These are phyloP conservation scores for Scaeva pyrastri DNA, from an alignment of 2,888 invertebrate species.

Conservation along the genomic window DNA sequence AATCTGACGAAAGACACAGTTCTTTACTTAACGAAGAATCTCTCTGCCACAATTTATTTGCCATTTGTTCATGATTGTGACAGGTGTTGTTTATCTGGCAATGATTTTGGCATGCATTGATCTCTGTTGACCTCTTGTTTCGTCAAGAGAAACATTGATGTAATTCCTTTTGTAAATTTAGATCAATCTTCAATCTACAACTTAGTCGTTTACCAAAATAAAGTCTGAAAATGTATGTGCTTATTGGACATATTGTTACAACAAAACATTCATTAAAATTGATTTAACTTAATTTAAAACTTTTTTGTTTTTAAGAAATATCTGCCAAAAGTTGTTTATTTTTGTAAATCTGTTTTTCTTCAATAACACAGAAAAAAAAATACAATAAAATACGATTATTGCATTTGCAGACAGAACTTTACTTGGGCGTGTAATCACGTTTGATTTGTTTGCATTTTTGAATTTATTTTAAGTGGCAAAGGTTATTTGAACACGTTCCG, in stretches of 20 bases:
- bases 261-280: slow-evolving; percentile 21
- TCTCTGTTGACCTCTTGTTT: slow-evolving; percentile 4
- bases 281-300: neutral
- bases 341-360: slow-evolving; percentile 1
- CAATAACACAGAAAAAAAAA: neutral
- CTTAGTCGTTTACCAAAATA: slow-evolving; percentile 23
- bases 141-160: neutral
- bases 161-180: too few relatives aligned
- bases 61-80: slow-evolving; percentile 24
- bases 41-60: neutral
- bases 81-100: slow-evolving; percentile 52
- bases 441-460: slow-evolving; percentile 41
- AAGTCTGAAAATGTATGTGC: slow-evolving; percentile 26
- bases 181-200: neutral
- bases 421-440: slow-evolving; percentile 22
- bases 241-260: neutral
- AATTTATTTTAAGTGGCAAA: slow-evolving; percentile 15
- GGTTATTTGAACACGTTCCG: slow-evolving; percentile 44
- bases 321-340: slow-evolving; percentile 22
- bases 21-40: slow-evolving; percentile 9
- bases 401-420: neutral
- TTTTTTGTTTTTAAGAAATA: slow-evolving; percentile 14
- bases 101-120: slow-evolving; percentile 4
- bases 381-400: slow-evolving; percentile 8
- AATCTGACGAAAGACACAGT: neutral